Percentiles rank a stretch among this genome's conserved stretches.
These are phyloP conservation scores for Theonella swinhoei DNA, from an alignment of 37 sponge, comb jelly and placozoan genomes.

Conservation along the genomic window DNA sequence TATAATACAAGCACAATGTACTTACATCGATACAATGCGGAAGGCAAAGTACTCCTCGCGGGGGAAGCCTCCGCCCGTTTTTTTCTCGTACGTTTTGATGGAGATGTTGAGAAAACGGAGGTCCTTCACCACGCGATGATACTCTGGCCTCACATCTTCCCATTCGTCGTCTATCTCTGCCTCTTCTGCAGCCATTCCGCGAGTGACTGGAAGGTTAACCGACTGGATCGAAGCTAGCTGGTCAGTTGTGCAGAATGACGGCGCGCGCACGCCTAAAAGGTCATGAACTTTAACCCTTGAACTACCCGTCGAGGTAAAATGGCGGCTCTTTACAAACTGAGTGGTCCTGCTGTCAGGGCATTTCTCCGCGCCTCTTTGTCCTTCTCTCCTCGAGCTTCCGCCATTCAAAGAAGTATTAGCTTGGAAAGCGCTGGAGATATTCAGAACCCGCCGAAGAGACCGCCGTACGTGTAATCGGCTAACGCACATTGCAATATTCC, in stretches of 20 bases:
- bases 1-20: background rate
- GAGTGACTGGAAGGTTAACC: too few relatives aligned
- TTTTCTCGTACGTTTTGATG: conserved; percentile 80
- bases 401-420: too few relatives aligned
- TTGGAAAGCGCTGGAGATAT: too few relatives aligned
- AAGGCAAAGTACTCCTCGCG: conserved; percentile 83
- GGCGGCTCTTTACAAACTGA: background rate
- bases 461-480: background rate
- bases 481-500: too few relatives aligned
- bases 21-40: conserved; percentile 70
- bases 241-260: background rate
- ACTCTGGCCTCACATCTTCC: conserved; percentile 8
- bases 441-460: background rate
- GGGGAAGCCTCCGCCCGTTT: conserved; percentile 52
- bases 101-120: conserved; percentile 53
- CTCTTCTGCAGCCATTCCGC: background rate
- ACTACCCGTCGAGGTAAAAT: background rate
- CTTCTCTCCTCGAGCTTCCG: too few relatives aligned
- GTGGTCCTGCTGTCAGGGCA: too few relatives aligned
- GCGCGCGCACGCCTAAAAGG: background rate
- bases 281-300: background rate
- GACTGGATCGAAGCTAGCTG: too few relatives aligned
- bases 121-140: conserved; percentile 16
- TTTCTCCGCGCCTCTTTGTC: too few relatives aligned
- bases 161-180: too few relatives aligned